phyloP scores from a whole-genome alignment of 2,113 vertebrate genomes.

The Sisor rabdophorus region DNA sequence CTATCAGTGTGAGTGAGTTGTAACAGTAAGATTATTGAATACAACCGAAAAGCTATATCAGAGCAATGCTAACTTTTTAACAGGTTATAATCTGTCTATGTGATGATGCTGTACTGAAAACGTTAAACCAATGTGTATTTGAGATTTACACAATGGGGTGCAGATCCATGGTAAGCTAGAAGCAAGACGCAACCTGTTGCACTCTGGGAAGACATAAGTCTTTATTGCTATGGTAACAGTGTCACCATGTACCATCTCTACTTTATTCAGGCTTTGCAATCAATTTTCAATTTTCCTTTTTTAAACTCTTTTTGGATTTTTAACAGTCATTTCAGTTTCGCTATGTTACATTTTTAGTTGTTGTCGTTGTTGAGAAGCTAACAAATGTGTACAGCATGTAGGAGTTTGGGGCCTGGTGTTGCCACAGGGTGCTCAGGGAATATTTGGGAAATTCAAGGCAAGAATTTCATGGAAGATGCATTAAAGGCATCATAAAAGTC shows the following conservation, averaged over 20 bases:
- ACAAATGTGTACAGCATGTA: constrained; percentile 11
- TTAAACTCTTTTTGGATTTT: background rate
- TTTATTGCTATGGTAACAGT: background rate
- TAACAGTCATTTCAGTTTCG: background rate
- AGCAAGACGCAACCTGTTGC: background rate
- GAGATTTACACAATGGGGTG: background rate
- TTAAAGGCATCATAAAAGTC: constrained; percentile 19
- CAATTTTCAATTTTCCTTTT: background rate
- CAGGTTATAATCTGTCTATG: too few relatives aligned
- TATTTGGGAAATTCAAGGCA: constrained; percentile 7
- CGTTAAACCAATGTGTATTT: background rate
- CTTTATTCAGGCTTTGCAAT: background rate
- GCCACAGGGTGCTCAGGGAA: constrained; percentile 9
- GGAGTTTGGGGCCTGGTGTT: constrained; percentile 1
- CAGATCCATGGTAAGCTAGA: too few relatives aligned
- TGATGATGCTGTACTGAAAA: background rate
- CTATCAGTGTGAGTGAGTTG: background rate
- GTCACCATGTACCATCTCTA: background rate
- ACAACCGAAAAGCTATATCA: too few relatives aligned
- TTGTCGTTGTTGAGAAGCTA: background rate
- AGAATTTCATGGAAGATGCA: constrained; percentile 14
- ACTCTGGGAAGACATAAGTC: background rate
- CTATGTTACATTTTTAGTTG: background rate
- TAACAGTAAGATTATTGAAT: background rate
- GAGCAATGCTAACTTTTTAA: too few relatives aligned